Evolutionary conservation across 2,113 vertebrate species (phyloP), one percentile per base, ranked within the genome.

Genomic region (Asarcornis scutulata): DNA sequence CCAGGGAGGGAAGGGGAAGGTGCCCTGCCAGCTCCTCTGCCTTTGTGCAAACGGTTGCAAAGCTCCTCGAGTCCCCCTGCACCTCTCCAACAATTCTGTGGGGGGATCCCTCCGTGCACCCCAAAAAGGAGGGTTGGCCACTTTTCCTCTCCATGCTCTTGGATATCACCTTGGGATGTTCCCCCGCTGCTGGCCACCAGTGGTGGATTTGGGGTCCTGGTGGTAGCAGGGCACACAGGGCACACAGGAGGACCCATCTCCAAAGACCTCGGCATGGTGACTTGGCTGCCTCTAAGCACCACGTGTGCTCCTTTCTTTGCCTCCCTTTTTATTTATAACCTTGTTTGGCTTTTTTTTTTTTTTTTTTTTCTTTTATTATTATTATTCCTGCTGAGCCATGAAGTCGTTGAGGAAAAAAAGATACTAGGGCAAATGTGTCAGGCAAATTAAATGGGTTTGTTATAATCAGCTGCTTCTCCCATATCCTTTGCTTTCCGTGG

Each of bases 251-350:
- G 80, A 25, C 50, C 82, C 17, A 48, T 93, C 87, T 96, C 75
- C 64, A 80, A 69, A 94, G 82, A 29, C 44, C 59, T 89, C 6
- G 0, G 53, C 0, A 2, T 67, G 87, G 63, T 2, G 2, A 87
- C 82, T 94, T 44, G 2, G 8, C 89, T 38, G 72, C 94, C 79
- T 88, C 89, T 52, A 38, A 73, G 69, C 48, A 34, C 83, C 0
- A 1, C 1, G 0, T 59, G 72, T 21, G 66, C 79, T 66, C 29
- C 82, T 89, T 92, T 63, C 93, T 86, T 94, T 90, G 66, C 72
- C 69, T 78, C 90, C 75, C 23, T 0, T 77, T 95, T 95, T 94
- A 97, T 96, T 94, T 95, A 83, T 95, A 95, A 83, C 90, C 81
- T 67, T 48, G 86, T 48, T 46, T 76, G 72, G 52, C 27, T 42